A percentile compares a stretch with the other conserved stretches of the same genome.
Evolutionary conservation across 2,797 vertebrate species (phyloP).

Genomic region (Leuciscus waleckii): DNA sequence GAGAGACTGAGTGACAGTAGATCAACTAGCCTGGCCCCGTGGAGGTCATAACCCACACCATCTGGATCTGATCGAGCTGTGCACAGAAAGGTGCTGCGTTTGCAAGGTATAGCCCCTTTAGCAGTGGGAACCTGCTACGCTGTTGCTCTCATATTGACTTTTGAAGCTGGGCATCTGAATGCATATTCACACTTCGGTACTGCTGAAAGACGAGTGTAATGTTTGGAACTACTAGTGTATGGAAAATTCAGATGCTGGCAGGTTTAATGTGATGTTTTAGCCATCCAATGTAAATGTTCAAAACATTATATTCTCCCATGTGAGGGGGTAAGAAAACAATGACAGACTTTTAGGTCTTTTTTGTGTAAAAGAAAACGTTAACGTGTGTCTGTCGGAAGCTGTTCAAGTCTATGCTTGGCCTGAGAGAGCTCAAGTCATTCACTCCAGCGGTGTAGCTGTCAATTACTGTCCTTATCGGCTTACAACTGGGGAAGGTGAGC

Average conservation of each 20-base stretch:
- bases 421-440: conserved; percentile 38
- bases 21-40: conserved; percentile 78
- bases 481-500: conserved; percentile 48
- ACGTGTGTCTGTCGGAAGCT: conserved; percentile 16
- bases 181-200: conserved; percentile 44
- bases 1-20: conserved; percentile 86
- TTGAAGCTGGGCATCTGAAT: conserved; percentile 33
- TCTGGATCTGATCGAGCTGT: conserved; percentile 94
- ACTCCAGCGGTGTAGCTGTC: conserved; percentile 42
- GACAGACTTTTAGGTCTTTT: neutral
- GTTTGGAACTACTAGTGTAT: conserved; percentile 25
- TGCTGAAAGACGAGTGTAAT: conserved; percentile 31
- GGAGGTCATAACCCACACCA: conserved; percentile 89
- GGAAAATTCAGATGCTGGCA: conserved; percentile 34
- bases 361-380: conserved; percentile 15
- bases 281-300: conserved; percentile 8
- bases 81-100: conserved; percentile 78
- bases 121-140: conserved; percentile 37
- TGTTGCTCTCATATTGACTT: conserved; percentile 28
- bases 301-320: conserved; percentile 10
- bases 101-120: conserved; percentile 76
- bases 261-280: conserved; percentile 4
- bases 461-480: conserved; percentile 47
- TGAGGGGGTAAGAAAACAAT: conserved; percentile 20
- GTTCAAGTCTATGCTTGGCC: conserved; percentile 13